Percentiles rank a stretch among this genome's conserved stretches.
phyloP scores from a whole-genome alignment of 2,888 invertebrate genomes.

The Ormyrus pomaceus region DNA sequence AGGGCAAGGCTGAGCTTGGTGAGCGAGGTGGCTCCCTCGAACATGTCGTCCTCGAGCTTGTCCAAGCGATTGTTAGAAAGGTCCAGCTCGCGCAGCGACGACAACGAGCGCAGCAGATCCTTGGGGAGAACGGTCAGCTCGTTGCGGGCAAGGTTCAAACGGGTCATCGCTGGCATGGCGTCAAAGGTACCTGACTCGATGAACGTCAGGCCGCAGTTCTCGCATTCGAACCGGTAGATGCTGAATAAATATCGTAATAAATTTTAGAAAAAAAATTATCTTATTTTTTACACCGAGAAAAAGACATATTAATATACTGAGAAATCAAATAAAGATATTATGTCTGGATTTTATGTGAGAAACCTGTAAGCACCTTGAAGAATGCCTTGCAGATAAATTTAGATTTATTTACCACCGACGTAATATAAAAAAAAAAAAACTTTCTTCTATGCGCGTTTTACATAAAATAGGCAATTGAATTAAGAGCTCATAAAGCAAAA shows the following conservation, averaged over 20 bases:
- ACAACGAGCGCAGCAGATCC: slow-evolving; percentile 74
- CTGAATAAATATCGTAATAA: slow-evolving; percentile 66
- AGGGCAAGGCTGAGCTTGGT: slow-evolving; percentile 83
- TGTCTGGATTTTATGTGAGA: too few species aligned
- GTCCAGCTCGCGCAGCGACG: slow-evolving; percentile 83
- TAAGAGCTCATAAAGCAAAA: too few species aligned
- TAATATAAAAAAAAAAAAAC: too few species aligned
- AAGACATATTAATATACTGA: too few species aligned
- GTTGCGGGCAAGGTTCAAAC: slow-evolving; percentile 83
- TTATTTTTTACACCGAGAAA: too few species aligned
- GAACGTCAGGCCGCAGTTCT: slow-evolving; percentile 83
- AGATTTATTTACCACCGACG: too few species aligned
- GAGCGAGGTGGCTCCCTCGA: slow-evolving; percentile 82
- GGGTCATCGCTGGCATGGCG: slow-evolving; percentile 83
- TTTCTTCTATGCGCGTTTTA: too few species aligned
- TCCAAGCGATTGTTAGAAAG: slow-evolving; percentile 84
- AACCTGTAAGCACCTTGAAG: too few species aligned
- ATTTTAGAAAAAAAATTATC: too few species aligned
- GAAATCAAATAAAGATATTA: too few species aligned
- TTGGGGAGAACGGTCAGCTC: slow-evolving; percentile 65
- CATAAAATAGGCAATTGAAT: too few species aligned
- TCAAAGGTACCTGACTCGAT: slow-evolving; percentile 82
- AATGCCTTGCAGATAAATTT: too few species aligned
- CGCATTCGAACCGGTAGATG: slow-evolving; percentile 84
- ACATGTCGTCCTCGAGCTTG: slow-evolving; percentile 80